Evolutionary conservation across 1,140 invertebrate genomes (phyloP).

Genomic region (Drosophila melanogaster): Release_6_plus_ISO1_MT NT_033777.3:29474001-29474500

Average conservation of each 20-base stretch:
- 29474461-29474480: conserved; percentile 25
- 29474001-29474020: conserved; percentile 64
- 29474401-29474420: conserved; percentile 8
- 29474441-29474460: neutral
- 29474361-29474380: conserved; percentile 43
- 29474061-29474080: conserved; percentile 13
- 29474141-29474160: conserved; percentile 61
- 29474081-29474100: neutral
- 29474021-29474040: conserved; percentile 35
- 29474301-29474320: conserved; percentile 68
- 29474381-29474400: conserved; percentile 35
- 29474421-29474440: conserved; percentile 9
- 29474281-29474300: conserved; percentile 35
- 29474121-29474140: conserved; percentile 48
- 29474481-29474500: conserved; percentile 19
- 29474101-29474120: conserved; percentile 53
- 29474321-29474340: conserved; percentile 58
- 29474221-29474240: conserved; percentile 12
- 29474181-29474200: conserved; percentile 56
- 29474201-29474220: conserved; percentile 45
- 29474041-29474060: conserved; percentile 51
- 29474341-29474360: conserved; percentile 46
- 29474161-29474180: conserved; percentile 78
- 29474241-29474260: conserved; percentile 1
- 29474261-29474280: conserved; percentile 19